Evolutionary conservation across 2,888 invertebrate species (phyloP).

Genomic region (Leptinotarsa rubiginosa): DNA sequence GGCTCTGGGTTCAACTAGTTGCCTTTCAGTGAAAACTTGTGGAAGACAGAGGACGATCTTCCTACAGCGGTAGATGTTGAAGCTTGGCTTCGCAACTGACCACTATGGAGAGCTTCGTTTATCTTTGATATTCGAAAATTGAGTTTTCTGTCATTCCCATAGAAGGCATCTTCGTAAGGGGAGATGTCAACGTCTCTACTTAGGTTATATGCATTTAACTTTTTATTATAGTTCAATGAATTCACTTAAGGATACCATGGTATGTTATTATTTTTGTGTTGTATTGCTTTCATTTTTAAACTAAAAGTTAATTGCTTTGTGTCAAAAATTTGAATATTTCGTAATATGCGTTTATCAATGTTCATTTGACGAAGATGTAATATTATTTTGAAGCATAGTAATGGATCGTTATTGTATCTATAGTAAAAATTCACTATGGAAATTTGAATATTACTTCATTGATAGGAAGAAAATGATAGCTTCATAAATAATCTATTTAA

Average conservation of each 20-base stretch:
- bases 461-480: background rate
- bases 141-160: too few relatives aligned
- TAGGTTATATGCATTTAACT: conserved; percentile 9
- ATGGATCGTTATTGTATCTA: background rate
- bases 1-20: too few relatives aligned
- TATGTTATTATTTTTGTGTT: conserved; percentile 17
- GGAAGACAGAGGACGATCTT: too few relatives aligned
- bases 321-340: background rate
- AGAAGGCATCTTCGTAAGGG: too few relatives aligned
- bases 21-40: too few relatives aligned
- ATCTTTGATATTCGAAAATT: too few relatives aligned
- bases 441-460: background rate
- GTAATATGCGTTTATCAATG: background rate
- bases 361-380: background rate
- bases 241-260: conserved; percentile 13
- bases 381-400: background rate
- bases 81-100: too few relatives aligned
- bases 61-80: too few relatives aligned
- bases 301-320: background rate
- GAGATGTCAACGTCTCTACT: too few relatives aligned
- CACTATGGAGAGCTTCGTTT: too few relatives aligned
- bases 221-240: conserved; percentile 1
- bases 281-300: conserved; percentile 15
- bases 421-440: background rate
- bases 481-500: background rate